Base-by-base conservation (phyloP, 2,113 vertebrate species). In the Atrichornis clamosus region DNA sequence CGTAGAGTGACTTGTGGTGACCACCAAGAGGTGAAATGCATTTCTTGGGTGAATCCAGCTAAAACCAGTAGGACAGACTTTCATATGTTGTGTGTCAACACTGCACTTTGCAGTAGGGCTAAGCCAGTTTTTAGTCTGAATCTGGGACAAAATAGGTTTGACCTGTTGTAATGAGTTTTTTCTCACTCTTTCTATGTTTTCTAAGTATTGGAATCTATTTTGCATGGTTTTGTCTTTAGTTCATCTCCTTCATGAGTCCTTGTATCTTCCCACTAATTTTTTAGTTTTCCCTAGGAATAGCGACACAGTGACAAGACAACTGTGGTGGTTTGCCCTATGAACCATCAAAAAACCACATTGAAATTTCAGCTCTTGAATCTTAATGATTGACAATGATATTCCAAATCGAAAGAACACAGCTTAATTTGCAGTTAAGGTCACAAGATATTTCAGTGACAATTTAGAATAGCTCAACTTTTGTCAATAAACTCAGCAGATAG, bases 371-470 rank as follows among this genome's bases (percentile, higher is more conserved):
- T 83, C 73, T 87, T 68, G 49, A 76, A 56, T 60, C 55, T 92
- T 92, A 90, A 52, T 77, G 87, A 52, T 16, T 77, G 50, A 56
- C 85, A 90, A 37, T 39, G 1, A 52, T 95, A 55, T 52, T 90
- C 73, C 46, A 86, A 86, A 42, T 68, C 81, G 80, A 86, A 96
- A 82, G 24, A 70, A 73, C 32, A 55, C 22, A 86, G 42, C 13
- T 84, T 96, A 84, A 80, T 92, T 95, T 95, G 80, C 58, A 81
- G 62, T 81, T 89, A 87, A 93, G 82, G 76, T 77, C 37, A 47
- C 70, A 73, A 58, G 47, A 35, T 67, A 68, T 85, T 89, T 82
- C 78, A 84, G 64, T 88, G 65, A 44, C 52, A 89, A 65, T 93
- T 78, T 39, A 41, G 65, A 94, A 49, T 62, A 86, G n/a, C 50